phyloP scores from a whole-genome alignment of 2,113 vertebrate genomes.

The Corythaixoides concolor region DNA sequence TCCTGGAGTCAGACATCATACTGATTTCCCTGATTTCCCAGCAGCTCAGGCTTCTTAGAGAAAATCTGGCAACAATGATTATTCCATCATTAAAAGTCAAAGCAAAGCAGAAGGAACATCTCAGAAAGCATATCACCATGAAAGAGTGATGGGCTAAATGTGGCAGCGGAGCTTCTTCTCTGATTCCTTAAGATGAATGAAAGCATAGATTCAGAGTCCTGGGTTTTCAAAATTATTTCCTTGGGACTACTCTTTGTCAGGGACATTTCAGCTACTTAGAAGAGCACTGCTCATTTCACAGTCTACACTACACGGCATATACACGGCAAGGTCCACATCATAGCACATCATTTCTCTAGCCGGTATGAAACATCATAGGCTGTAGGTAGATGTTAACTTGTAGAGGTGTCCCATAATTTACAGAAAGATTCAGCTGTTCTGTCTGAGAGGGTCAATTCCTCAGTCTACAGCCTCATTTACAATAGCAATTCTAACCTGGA shows the following conservation, averaged over 20 bases:
- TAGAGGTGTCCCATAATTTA: slow-evolving; percentile 6
- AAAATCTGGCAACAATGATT: background rate
- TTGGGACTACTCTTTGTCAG: background rate
- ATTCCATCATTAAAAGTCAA: background rate
- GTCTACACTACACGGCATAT: background rate
- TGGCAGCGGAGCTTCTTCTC: background rate
- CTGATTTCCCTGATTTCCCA: background rate
- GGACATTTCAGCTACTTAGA: background rate
- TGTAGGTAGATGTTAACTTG: slow-evolving; percentile 8
- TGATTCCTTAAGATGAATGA: background rate
- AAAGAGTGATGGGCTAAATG: background rate
- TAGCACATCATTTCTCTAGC: background rate
- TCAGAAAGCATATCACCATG: background rate
- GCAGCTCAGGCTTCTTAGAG: background rate
- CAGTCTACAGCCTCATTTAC: slow-evolving; percentile 21
- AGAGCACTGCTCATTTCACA: background rate
- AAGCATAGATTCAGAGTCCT: background rate
- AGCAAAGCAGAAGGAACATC: background rate
- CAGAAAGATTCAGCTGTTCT: slow-evolving; percentile 1
- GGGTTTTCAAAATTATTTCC: background rate
- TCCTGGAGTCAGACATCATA: background rate
- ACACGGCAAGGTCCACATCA: background rate
- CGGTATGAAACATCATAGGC: background rate
- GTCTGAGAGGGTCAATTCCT: background rate
- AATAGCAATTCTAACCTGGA: background rate